These are phyloP conservation scores for Mormyrus iriodes DNA, from an alignment of 2,113 vertebrate species.

Conservation along the genomic window DNA sequence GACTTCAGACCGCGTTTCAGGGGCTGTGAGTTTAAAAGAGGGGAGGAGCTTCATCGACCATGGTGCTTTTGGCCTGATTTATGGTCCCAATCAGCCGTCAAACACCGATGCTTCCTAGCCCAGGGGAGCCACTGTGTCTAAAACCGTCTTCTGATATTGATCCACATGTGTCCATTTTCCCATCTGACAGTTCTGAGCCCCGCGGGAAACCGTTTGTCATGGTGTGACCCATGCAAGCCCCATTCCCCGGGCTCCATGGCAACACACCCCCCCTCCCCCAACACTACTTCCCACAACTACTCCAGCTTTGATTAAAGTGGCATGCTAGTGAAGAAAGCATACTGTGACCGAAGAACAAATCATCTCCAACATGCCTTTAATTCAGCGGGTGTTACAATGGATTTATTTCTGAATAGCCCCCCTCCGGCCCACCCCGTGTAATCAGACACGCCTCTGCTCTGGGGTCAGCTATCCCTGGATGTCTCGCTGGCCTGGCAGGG, in stretches of 20 bases:
- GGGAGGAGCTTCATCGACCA: background rate
- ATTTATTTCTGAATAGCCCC: background rate
- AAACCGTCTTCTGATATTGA: background rate
- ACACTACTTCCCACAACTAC: background rate
- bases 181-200: background rate
- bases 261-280: background rate
- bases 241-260: background rate
- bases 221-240: background rate
- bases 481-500: background rate
- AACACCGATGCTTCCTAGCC: background rate
- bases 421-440: background rate
- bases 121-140: background rate
- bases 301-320: conserved; percentile 10
- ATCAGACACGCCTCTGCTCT: background rate
- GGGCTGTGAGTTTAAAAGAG: background rate
- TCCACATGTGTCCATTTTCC: background rate
- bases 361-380: conserved; percentile 4
- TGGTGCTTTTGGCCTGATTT: background rate
- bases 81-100: background rate
- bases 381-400: background rate
- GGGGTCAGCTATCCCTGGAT: background rate
- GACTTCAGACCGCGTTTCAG: background rate
- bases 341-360: conserved; percentile 3
- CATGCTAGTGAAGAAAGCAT: background rate
- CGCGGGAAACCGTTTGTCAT: background rate